Base-by-base conservation (phyloP, 2,888 invertebrate genomes). In the Perithous albicinctus region DNA sequence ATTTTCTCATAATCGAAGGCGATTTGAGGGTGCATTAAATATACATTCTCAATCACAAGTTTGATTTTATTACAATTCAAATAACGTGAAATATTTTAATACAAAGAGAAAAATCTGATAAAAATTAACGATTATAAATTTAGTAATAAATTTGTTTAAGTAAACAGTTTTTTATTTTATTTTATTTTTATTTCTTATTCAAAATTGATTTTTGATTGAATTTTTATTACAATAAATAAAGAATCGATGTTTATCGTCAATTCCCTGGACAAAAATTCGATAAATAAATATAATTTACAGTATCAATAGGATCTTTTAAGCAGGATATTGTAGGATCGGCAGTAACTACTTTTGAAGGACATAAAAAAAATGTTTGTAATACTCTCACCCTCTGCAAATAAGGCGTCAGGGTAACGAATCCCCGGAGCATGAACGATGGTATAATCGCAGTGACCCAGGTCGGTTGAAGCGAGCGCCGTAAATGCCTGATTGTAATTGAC, bases 341-440 rank as follows among this genome's bases (percentile, higher is more conserved):
- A 41, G 41, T 41, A n/a, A 41, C 41, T n/a, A n/a, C 41, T n/a
- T n/a, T n/a, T 18, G 23, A 23, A 51, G 10, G 23, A 51, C 7
- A 51, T 51, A 20, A 0, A 54, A 54, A 5, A 56, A 56, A 32
- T 32, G 1, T 32, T 56, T n/a, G 6, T 12, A n/a, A 1, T 8
- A 59, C 18, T 32, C 93, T 94, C 93, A 97, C 97, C 95, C 96
- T 96, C 92, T 97, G 96, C 82, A 97, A 94, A 88, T 96, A 96
- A 69, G 96, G 95, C n/a, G 97, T 97, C 66, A 97, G 93, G 64
- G 96, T 95, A 85, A 97, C 95, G 87, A 96, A 96, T 61, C 97
- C 97, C 83, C 96, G 96, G 23, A 97, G 94, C 91, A 94, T 96
- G 90, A 97, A 97, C 88, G 96, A 96, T 0, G 97, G 97, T 80